Base-by-base conservation (phyloP, 2,888 invertebrate genomes). In the Troilus luridus region DNA sequence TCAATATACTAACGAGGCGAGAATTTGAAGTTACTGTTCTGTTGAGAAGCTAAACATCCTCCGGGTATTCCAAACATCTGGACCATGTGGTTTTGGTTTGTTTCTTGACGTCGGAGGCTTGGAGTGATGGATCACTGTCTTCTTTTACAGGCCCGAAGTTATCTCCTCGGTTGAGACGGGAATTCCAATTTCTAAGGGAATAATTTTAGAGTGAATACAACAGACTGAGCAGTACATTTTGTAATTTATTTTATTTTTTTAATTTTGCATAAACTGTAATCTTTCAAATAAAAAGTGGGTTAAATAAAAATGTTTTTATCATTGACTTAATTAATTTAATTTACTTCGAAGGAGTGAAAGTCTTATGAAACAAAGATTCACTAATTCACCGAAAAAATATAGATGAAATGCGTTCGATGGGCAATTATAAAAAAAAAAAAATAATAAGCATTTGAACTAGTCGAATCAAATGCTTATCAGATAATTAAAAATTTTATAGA, bases 1-100 rank as follows among this genome's bases (percentile, higher is more conserved):
- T 41, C 5, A 17, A 77, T 8, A 77, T 17, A 41, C 17, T 41
- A 77, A 77, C 41, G 8, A 77, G 41, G 17, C 72, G 19, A 5
- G 17, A 27, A 77, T 27, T 72, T 72, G 6, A 12, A 27, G 3
- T 12, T 72, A 27, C 41, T 27, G 6, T 77, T 14, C 14, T 41
- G 2, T 24, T 67, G 24, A 14, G 24, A 17, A 17, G 14, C 17
- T 77, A 77, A 77, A 77, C 72, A 27, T 27, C 27, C 72, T 77
- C 27, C 41, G 7, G 17, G 19, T 77, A 77, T 77, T 77, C 72
- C 72, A 77, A 77, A 41, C 72, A 77, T 77, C 72, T 77, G 72
- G 72, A 27, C 17, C 72, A 77, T 77, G 72, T 77, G 72, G 72
- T 77, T 77, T 41, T 27, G 72, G 72, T 77, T 77, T 77, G 72